phyloP scores from a whole-genome alignment of 2,797 vertebrate species.

The Botia kubotai region DNA sequence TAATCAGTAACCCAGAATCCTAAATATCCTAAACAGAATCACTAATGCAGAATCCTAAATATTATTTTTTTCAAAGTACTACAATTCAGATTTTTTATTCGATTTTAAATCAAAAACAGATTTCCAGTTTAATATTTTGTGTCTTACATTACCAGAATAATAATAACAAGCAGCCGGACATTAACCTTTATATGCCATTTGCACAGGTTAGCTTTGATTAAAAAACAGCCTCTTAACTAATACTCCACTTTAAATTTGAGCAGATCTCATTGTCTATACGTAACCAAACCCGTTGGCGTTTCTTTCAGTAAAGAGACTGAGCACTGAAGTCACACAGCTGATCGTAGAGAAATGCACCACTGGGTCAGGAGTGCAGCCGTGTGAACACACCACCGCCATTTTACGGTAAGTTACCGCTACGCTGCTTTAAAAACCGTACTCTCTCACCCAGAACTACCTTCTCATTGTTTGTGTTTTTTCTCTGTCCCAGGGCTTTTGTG shows the following conservation, averaged over 20 bases:
- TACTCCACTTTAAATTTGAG: background rate
- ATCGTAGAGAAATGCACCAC: slow-evolving; percentile 87
- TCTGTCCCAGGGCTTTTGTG: slow-evolving; percentile 84
- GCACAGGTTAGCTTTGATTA: slow-evolving; percentile 10
- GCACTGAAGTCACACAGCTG: slow-evolving; percentile 86
- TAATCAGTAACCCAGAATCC: too few species aligned
- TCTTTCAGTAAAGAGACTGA: slow-evolving; percentile 87
- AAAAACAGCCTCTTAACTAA: background rate
- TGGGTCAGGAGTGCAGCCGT: slow-evolving; percentile 75
- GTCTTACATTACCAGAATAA: background rate
- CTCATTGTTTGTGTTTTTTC: background rate
- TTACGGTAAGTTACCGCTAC: slow-evolving; percentile 45
- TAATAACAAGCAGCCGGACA: background rate
- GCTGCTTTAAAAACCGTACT: background rate
- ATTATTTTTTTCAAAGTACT: too few species aligned
- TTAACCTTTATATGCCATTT: background rate
- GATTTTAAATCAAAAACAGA: too few species aligned
- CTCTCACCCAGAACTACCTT: background rate
- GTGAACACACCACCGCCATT: slow-evolving; percentile 73
- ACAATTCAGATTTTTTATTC: too few species aligned
- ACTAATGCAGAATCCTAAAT: too few species aligned
- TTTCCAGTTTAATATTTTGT: background rate
- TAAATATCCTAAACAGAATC: too few species aligned
- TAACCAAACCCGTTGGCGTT: slow-evolving; percentile 36
- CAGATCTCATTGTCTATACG: background rate